phyloP scores from a whole-genome alignment of 2,888 invertebrate species.

The Altica lythri region DNA sequence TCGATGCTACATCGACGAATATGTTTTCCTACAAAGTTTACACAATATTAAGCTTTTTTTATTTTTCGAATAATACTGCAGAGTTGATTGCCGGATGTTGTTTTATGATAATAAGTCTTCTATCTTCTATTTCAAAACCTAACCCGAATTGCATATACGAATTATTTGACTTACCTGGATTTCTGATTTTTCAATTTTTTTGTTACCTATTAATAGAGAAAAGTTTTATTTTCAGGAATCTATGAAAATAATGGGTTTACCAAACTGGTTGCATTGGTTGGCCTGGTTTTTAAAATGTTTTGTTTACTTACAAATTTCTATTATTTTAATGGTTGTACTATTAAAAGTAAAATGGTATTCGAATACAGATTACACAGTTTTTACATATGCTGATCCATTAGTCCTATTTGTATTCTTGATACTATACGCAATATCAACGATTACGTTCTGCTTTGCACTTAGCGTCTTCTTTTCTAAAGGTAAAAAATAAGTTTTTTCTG shows the following conservation, averaged over 20 bases:
- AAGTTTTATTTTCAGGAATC: slow-evolving; percentile 67
- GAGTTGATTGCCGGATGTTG: too few relatives aligned
- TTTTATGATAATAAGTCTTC: too few relatives aligned
- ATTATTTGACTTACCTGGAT: too few relatives aligned
- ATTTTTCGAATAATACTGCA: too few relatives aligned
- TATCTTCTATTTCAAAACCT: too few relatives aligned
- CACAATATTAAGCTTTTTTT: too few relatives aligned
- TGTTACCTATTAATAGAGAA: too few relatives aligned
- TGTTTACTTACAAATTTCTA: slow-evolving; percentile 62
- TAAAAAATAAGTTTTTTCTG: slow-evolving; percentile 49
- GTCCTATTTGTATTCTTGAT: slow-evolving; percentile 73
- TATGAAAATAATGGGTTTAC: slow-evolving; percentile 89
- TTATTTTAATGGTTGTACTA: slow-evolving; percentile 60
- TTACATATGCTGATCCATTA: slow-evolving; percentile 67
- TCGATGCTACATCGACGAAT: too few relatives aligned
- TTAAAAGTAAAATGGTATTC: slow-evolving; percentile 56
- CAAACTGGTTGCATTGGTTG: slow-evolving; percentile 81
- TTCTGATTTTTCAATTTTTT: too few relatives aligned
- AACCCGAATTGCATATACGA: too few relatives aligned
- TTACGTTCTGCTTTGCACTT: slow-evolving; percentile 78
- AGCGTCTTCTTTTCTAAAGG: slow-evolving; percentile 80
- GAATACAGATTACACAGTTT: slow-evolving; percentile 62
- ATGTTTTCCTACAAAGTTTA: too few relatives aligned
- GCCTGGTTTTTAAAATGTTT: slow-evolving; percentile 83
- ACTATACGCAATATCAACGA: slow-evolving; percentile 71